Conservation (phyloP, 2,888 invertebrate genomes). For the Saturnia pavonia region DNA sequence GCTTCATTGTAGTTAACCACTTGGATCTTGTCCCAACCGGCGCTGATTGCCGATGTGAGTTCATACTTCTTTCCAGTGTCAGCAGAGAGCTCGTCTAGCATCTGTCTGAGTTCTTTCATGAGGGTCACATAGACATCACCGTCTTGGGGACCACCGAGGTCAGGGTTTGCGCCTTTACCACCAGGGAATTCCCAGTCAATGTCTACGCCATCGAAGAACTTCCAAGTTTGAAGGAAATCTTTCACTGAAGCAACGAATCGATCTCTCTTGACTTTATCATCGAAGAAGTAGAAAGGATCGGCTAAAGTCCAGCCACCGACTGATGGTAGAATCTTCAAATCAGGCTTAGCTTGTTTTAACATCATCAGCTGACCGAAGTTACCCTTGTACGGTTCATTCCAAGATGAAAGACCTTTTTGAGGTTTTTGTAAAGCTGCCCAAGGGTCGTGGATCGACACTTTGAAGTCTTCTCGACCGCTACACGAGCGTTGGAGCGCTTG, state of each 20-base stretch:
- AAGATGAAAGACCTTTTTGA: conserved; percentile 71
- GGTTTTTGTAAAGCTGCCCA: conserved; percentile 78
- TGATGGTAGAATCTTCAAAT: conserved; percentile 72
- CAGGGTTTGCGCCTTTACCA: conserved; percentile 74
- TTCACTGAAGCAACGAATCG: conserved; percentile 73
- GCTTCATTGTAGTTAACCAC: conserved; percentile 73
- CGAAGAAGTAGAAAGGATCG: conserved; percentile 76
- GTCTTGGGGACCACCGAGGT: conserved; percentile 70
- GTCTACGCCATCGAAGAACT: conserved; percentile 77
- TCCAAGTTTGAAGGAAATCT: conserved; percentile 75
- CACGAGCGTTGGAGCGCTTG: conserved; percentile 75
- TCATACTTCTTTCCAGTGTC: conserved; percentile 73
- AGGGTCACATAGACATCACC: conserved; percentile 66
- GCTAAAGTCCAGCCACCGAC: conserved; percentile 76
- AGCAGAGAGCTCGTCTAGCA: conserved; percentile 68
- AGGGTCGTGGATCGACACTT: conserved; percentile 75
- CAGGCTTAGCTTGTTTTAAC: conserved; percentile 72
- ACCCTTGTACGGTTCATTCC: conserved; percentile 78
- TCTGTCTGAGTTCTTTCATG: conserved; percentile 72
- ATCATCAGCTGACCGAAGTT: conserved; percentile 77
- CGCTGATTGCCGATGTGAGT: conserved; percentile 75
- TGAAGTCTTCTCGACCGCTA: conserved; percentile 75
- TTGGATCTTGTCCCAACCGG: conserved; percentile 78
- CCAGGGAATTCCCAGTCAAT: conserved; percentile 80
- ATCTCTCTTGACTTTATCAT: conserved; percentile 63